These are phyloP conservation scores for Zosterops pallidus DNA, from an alignment of 2,113 vertebrate species.

Conservation along the genomic window DNA sequence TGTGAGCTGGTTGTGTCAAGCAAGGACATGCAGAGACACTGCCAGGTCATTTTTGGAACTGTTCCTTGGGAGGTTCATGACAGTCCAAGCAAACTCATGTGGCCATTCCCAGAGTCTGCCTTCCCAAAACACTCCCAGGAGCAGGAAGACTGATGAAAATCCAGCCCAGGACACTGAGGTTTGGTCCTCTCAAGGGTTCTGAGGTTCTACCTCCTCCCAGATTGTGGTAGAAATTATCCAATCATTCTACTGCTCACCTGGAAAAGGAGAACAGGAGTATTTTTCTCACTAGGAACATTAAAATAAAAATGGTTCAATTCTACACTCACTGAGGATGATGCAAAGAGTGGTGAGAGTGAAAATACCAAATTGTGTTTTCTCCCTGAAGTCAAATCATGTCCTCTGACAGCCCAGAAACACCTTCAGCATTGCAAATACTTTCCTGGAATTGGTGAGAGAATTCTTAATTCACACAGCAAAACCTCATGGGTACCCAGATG, in stretches of 20 bases:
- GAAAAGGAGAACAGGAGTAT: background rate
- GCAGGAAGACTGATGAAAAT: background rate
- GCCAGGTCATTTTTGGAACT: slow-evolving; percentile 67
- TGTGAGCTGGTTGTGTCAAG: slow-evolving; percentile 50
- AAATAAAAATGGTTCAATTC: background rate
- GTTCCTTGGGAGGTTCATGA: slow-evolving; percentile 31
- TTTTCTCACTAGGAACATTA: background rate
- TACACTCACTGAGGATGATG: rapidly evolving
- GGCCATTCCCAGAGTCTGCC: background rate
- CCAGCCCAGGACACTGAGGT: background rate
- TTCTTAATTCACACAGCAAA: background rate
- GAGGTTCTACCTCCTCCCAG: background rate
- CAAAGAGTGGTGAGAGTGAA: background rate
- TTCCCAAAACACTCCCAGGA: background rate
- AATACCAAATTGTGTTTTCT: background rate
- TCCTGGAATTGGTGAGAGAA: rapidly evolving
- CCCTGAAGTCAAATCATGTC: background rate
- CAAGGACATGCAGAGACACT: slow-evolving; percentile 59
- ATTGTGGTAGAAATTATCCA: background rate
- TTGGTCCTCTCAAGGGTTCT: background rate
- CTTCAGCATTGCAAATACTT: background rate
- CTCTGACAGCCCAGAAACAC: background rate
- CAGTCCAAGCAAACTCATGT: background rate
- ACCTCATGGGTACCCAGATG: rapidly evolving
- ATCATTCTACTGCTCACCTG: background rate